These are phyloP conservation scores for Drosophila mayaguana DNA, from an alignment of 2,888 invertebrate species.

Conservation along the genomic window DNA sequence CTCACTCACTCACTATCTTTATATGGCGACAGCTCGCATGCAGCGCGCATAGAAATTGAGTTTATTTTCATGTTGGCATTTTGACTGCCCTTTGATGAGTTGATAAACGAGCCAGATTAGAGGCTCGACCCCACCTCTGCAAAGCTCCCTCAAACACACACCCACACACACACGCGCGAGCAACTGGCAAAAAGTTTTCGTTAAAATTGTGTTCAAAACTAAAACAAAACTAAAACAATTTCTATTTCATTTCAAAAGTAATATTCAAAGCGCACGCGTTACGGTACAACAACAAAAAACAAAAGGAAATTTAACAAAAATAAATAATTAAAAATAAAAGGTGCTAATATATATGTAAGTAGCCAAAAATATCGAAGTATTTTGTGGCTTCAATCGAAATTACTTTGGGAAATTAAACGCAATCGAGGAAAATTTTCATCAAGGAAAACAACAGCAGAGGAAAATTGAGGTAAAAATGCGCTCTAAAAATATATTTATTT, in stretches of 20 bases:
- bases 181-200: conserved; percentile 15
- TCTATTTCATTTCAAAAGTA: conserved; percentile 39
- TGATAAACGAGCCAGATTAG: conserved; percentile 61
- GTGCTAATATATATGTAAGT: conserved; percentile 62
- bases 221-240: background rate
- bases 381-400: conserved; percentile 45
- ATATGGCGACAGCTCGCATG: conserved; percentile 18
- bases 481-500: conserved; percentile 53
- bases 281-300: conserved; percentile 25
- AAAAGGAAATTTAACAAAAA: conserved; percentile 17
- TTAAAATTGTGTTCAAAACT: conserved; percentile 38
- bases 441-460: conserved; percentile 20
- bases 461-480: conserved; percentile 47
- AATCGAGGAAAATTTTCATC: conserved; percentile 49
- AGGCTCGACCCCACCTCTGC: conserved; percentile 1
- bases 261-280: conserved; percentile 57
- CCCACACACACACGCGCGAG: conserved; percentile 9
- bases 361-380: conserved; percentile 38
- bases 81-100: conserved; percentile 74
- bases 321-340: conserved; percentile 37
- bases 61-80: conserved; percentile 71
- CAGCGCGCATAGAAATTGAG: conserved; percentile 59
- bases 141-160: conserved; percentile 7
- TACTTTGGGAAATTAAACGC: conserved; percentile 11
- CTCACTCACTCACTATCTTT: background rate